Conservation (phyloP, 1,140 invertebrate species). For the Megalonaias nervosa region DNA sequence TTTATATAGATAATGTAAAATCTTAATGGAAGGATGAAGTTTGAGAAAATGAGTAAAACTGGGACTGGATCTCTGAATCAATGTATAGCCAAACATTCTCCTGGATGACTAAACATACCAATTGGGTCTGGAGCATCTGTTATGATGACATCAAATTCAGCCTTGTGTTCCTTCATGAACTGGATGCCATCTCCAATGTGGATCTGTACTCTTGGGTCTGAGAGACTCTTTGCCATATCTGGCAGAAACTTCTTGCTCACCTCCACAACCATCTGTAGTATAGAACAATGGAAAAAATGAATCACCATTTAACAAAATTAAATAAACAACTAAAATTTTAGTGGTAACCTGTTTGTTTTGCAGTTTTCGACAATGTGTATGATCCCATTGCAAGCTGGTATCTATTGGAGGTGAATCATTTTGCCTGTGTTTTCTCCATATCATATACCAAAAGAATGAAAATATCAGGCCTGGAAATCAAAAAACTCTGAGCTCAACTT, state of each 20-base stretch:
- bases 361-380: background rate
- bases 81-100: background rate
- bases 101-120: constrained; percentile 72
- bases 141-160: constrained; percentile 97
- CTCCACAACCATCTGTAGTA: constrained; percentile 82
- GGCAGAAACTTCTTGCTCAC: constrained; percentile 92
- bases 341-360: background rate
- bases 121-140: constrained; percentile 98
- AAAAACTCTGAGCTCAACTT: no score
- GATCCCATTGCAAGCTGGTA: background rate
- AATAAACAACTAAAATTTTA: background rate
- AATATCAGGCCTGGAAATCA: no score
- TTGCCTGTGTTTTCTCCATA: no score
- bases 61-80: background rate
- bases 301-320: background rate
- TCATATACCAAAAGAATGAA: no score
- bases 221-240: constrained; percentile 89
- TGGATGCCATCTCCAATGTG: constrained; percentile 95
- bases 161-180: constrained; percentile 89
- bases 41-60: no score
- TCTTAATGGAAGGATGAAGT: background rate
- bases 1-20: background rate
- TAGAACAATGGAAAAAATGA: background rate
- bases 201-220: constrained; percentile 85
- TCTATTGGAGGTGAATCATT: background rate